Percentiles rank a stretch among this genome's conserved stretches.
Evolutionary conservation across 2,113 vertebrate genomes (phyloP).

Genomic region (Ceyx cyanopectus): DNA sequence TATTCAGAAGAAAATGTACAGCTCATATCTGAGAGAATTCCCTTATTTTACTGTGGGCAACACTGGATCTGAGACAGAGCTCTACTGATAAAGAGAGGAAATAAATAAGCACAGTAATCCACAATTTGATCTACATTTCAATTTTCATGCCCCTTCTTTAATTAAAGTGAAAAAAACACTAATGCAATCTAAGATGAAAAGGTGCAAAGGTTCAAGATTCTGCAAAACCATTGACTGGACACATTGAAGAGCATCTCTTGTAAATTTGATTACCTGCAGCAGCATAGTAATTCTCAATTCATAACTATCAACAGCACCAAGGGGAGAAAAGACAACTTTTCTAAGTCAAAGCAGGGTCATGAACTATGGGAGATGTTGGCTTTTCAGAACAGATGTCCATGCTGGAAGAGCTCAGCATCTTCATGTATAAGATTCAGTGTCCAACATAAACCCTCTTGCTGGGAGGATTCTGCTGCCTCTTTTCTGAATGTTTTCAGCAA

Average conservation of each 20-base stretch:
- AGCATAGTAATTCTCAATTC: background rate
- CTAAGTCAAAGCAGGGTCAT: background rate
- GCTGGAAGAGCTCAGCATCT: background rate
- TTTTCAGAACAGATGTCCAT: background rate
- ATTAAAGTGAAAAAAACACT: background rate
- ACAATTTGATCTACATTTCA: background rate
- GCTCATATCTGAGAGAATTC: background rate
- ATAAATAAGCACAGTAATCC: background rate
- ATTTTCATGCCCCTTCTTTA: background rate
- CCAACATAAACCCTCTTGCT: background rate
- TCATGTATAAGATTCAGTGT: accelerated
- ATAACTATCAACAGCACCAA: background rate
- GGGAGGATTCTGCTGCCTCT: background rate
- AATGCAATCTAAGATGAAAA: background rate
- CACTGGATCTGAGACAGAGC: background rate
- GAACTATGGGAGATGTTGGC: background rate
- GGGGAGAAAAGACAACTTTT: background rate
- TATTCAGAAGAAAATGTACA: background rate
- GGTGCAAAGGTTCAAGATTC: background rate
- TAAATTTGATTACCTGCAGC: background rate
- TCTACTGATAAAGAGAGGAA: background rate
- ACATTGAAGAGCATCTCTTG: background rate
- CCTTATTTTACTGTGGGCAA: background rate
- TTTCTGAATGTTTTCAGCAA: background rate
- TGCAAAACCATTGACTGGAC: background rate